Percentiles rank a stretch among this genome's conserved stretches.
phyloP scores from a whole-genome alignment of 2,113 vertebrate species.

The Zapus hudsonius region DNA sequence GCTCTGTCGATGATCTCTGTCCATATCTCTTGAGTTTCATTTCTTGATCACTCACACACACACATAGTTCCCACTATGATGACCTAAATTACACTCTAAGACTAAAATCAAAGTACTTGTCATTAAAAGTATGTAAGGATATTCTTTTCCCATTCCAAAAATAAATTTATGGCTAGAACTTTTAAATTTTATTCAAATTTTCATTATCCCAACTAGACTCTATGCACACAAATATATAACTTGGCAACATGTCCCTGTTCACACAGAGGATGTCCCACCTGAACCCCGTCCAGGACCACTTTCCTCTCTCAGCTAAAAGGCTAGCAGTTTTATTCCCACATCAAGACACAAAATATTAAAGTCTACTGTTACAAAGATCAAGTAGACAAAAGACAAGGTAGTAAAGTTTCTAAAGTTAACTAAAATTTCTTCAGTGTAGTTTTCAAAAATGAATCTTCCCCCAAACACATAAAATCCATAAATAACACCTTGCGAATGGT shows the following conservation, averaged over 20 bases:
- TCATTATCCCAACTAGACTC: slow-evolving; percentile 24
- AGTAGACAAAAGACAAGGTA: not conserved
- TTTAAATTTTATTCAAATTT: slow-evolving; percentile 1
- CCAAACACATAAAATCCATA: not conserved
- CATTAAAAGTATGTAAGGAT: not conserved
- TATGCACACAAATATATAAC: not conserved
- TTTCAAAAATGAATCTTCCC: not conserved
- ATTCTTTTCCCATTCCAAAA: not conserved
- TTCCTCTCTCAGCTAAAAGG: not conserved
- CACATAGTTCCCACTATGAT: not conserved
- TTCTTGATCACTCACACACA: not conserved
- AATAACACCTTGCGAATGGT: not conserved
- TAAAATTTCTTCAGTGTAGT: not conserved
- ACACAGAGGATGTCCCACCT: not conserved
- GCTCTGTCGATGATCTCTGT: not conserved
- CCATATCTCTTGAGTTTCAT: slow-evolving; percentile 32
- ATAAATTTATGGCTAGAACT: not conserved
- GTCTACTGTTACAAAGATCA: not conserved
- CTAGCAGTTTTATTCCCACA: not conserved
- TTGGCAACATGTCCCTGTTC: not conserved
- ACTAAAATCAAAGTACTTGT: slow-evolving; percentile 14
- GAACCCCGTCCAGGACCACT: not conserved
- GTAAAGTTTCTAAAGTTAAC: slow-evolving; percentile 32
- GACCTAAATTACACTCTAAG: not conserved
- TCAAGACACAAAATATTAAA: not conserved